phyloP scores from a whole-genome alignment of 2,797 vertebrate genomes.

The Prionace glauca region DNA sequence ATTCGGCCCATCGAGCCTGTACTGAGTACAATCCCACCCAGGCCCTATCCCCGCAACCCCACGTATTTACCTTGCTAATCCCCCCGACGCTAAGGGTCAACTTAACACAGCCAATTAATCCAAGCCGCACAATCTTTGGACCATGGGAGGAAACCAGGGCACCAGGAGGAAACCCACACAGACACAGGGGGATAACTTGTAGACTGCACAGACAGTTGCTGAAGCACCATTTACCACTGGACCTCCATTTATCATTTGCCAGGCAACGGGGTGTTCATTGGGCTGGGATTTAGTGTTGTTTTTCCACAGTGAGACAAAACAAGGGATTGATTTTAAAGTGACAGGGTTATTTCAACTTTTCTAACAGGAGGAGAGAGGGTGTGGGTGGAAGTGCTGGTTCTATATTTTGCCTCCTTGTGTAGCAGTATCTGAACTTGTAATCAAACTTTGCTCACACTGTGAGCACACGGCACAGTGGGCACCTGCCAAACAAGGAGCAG shows the following conservation, averaged over 20 bases:
- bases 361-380: neutral
- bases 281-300: neutral
- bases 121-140: no score
- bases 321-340: neutral
- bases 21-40: no score
- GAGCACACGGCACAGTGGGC: neutral
- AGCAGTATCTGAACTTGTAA: no score
- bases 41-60: no score
- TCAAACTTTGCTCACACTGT: neutral
- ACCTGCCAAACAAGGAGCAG: neutral
- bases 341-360: neutral
- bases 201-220: no score
- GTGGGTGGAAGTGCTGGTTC: neutral
- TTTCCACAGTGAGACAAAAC: neutral
- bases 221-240: neutral
- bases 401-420: neutral
- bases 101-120: no score
- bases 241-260: neutral
- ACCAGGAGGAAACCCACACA: no score
- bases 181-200: no score
- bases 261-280: neutral
- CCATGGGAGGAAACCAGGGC: no score
- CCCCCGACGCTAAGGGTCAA: no score
- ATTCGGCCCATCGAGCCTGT: no score
- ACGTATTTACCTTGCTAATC: no score